phyloP scores from a whole-genome alignment of 2,113 vertebrate genomes.

The Agapornis roseicollis region DNA sequence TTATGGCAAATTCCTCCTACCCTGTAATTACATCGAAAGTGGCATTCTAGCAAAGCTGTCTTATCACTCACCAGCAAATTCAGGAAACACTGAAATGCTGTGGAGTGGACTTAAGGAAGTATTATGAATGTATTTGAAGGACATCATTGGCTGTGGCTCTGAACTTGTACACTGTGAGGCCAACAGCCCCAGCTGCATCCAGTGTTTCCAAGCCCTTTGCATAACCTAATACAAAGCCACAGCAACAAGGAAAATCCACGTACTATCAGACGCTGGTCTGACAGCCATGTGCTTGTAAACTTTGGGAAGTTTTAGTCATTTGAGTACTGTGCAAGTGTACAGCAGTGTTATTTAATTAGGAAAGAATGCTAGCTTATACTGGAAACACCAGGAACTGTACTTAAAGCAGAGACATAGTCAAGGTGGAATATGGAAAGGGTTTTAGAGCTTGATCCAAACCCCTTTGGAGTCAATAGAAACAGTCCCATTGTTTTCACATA shows the following conservation, averaged over 20 bases:
- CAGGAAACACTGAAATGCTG: not conserved
- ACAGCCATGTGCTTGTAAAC: not conserved
- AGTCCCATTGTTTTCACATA: not conserved
- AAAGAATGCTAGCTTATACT: not conserved
- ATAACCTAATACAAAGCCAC: not conserved
- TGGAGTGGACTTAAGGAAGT: not conserved
- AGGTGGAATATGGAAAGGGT: not conserved
- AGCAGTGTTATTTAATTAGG: not conserved
- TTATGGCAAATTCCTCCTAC: not conserved
- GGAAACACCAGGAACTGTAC: not conserved
- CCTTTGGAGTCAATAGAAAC: not conserved
- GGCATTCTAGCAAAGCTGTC: not conserved
- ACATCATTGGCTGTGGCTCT: not conserved
- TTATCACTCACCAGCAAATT: not conserved
- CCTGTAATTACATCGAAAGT: not conserved
- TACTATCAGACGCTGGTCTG: not conserved
- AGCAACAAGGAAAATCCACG: not conserved
- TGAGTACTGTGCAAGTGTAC: not conserved
- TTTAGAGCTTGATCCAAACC: not conserved
- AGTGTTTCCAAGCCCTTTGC: not conserved
- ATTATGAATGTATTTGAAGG: not conserved
- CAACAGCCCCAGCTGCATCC: not conserved
- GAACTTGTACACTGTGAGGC: not conserved
- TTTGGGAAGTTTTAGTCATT: not conserved
- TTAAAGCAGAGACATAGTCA: not conserved